Conservation (phyloP, 1,140 invertebrate genomes). For the Drosophila funebris region DNA sequence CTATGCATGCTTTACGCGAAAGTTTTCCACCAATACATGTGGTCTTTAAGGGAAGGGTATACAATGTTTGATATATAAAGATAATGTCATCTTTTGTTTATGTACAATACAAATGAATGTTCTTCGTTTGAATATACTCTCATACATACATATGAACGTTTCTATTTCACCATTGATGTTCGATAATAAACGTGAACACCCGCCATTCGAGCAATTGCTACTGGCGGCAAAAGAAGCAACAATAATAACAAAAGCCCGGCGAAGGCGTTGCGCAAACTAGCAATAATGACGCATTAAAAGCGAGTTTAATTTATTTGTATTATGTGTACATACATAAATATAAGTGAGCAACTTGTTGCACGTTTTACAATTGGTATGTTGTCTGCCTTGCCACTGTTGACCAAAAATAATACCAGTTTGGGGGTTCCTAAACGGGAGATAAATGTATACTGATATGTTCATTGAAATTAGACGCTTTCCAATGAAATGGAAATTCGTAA, state of each 20-base stretch:
- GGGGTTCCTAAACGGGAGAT: constrained; percentile 49
- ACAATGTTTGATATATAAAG: not conserved
- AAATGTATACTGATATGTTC: constrained; percentile 13
- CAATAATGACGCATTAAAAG: constrained; percentile 73
- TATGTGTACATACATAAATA: not conserved
- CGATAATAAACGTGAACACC: constrained; percentile 33
- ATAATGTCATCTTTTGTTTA: constrained; percentile 8
- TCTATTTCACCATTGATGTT: constrained; percentile 22
- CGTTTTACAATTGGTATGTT: constrained; percentile 31
- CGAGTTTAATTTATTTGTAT: constrained; percentile 57
- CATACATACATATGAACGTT: too few relatives aligned
- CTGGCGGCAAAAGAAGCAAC: not conserved
- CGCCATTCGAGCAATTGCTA: not conserved
- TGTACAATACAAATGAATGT: not conserved
- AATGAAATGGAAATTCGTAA: constrained; percentile 36
- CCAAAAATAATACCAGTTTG: constrained; percentile 50
- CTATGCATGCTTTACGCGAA: too few relatives aligned
- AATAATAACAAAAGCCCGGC: not conserved
- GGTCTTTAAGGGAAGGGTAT: constrained; percentile 11
- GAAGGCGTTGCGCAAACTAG: constrained; percentile 44
- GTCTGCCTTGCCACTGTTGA: constrained; percentile 37
- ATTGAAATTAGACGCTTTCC: constrained; percentile 51
- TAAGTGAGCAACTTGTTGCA: constrained; percentile 58
- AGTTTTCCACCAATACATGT: too few relatives aligned
- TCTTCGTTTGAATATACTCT: too few relatives aligned